These are phyloP conservation scores for Trissolcus japonicus DNA, from an alignment of 2,888 invertebrate species.

Conservation along the genomic window DNA sequence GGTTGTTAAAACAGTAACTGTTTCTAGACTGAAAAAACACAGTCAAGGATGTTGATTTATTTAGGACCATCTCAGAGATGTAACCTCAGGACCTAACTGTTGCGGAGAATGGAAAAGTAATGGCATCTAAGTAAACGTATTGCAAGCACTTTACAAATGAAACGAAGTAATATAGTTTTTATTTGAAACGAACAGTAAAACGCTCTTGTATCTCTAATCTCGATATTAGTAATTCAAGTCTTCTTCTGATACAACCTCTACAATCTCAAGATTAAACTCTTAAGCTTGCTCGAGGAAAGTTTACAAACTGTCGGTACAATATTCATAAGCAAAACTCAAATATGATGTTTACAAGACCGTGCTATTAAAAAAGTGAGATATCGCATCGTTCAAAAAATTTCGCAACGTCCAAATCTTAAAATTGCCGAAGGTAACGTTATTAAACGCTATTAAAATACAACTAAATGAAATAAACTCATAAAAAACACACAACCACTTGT, in stretches of 20 bases:
- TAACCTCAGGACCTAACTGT: conserved; percentile 44
- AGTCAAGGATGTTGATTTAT: no score
- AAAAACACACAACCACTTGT: neutral
- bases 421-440: neutral
- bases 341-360: no score
- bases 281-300: conserved; percentile 12
- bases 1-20: no score
- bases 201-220: conserved; percentile 50
- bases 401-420: no score
- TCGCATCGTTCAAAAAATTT: neutral
- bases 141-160: conserved; percentile 51
- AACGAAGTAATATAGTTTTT: conserved; percentile 56
- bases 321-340: conserved; percentile 10
- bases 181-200: conserved; percentile 44
- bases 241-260: conserved; percentile 37
- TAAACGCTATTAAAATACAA: no score
- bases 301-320: conserved; percentile 27
- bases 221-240: conserved; percentile 50
- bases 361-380: no score
- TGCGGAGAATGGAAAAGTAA: conserved; percentile 62
- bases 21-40: no score
- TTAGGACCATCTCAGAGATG: conserved; percentile 15
- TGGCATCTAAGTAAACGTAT: conserved; percentile 61
- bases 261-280: conserved; percentile 33
- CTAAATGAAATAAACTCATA: neutral